Percentiles rank a stretch among this genome's conserved stretches.
These are phyloP conservation scores for Dynastes maya DNA, from an alignment of 2,888 invertebrate genomes.

Conservation along the genomic window DNA sequence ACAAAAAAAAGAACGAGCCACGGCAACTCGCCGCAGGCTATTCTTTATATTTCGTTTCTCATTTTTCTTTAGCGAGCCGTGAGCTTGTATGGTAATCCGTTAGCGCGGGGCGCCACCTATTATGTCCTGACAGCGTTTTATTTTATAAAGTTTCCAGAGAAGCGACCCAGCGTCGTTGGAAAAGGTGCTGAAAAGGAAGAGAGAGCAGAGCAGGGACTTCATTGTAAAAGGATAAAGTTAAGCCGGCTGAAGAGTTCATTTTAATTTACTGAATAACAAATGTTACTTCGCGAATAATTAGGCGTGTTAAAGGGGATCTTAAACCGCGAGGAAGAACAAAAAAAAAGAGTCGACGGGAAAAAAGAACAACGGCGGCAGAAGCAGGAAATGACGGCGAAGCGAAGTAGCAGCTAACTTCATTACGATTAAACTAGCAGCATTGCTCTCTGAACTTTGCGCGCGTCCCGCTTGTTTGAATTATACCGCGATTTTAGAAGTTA, in stretches of 20 bases:
- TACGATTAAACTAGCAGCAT: neutral
- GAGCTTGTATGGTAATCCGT: conserved; percentile 18
- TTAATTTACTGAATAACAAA: conserved; percentile 39
- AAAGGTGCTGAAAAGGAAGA: neutral
- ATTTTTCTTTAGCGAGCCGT: conserved; percentile 1
- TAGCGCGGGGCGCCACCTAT: neutral
- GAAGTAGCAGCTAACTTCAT: neutral
- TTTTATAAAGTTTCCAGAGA: conserved; percentile 1
- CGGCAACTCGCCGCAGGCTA: neutral
- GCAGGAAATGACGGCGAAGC: neutral
- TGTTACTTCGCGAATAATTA: conserved; percentile 38
- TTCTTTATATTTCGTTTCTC: conserved; percentile 30
- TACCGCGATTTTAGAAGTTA: no score
- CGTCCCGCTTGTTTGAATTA: no score
- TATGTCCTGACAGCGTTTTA: conserved; percentile 14
- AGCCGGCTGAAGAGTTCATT: conserved; percentile 35
- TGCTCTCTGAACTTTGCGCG: no score
- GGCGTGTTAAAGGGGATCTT: conserved; percentile 20
- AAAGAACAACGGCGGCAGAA: neutral
- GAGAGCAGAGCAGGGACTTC: neutral
- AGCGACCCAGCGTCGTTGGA: neutral
- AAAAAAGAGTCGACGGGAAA: neutral
- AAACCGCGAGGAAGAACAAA: conserved; percentile 3
- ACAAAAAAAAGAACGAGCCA: neutral
- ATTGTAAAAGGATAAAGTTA: conserved; percentile 40